These are phyloP conservation scores for Nyctereutes procyonoides DNA, from an alignment of 2,113 vertebrate species.

Conservation along the genomic window DNA sequence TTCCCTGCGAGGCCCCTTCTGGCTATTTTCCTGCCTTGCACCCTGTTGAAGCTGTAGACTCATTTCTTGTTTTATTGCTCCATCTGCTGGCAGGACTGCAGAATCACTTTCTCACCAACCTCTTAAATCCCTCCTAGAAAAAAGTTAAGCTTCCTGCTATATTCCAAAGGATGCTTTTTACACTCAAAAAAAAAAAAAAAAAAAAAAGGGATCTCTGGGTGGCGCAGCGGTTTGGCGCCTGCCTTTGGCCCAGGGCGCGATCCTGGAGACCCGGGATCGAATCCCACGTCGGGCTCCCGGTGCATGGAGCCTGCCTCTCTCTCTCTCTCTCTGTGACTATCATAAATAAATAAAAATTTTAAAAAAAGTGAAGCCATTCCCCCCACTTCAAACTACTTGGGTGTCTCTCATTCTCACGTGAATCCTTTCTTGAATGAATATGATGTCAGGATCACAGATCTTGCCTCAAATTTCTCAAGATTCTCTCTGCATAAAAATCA, in stretches of 20 bases:
- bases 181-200: neutral
- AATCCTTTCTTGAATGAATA: too few species aligned
- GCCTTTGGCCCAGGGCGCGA: too few species aligned
- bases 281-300: too few species aligned
- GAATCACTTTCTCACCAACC: neutral
- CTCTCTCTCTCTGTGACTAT: too few species aligned
- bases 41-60: accelerated
- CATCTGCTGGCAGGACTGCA: constrained; percentile 63
- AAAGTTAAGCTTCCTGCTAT: accelerated
- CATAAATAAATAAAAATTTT: too few species aligned
- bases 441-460: neutral
- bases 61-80: constrained; percentile 70
- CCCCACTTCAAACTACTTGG: neutral
- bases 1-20: accelerated
- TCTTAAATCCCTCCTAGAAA: neutral
- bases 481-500: neutral
- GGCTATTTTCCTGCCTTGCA: neutral
- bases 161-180: neutral
- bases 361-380: neutral
- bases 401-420: neutral
- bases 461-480: neutral
- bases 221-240: too few species aligned
- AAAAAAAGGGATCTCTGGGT: too few species aligned
- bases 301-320: too few species aligned
- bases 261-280: too few species aligned